Evolutionary conservation across 2,888 invertebrate species (phyloP).

Genomic region (Eilema sororculum): DNA sequence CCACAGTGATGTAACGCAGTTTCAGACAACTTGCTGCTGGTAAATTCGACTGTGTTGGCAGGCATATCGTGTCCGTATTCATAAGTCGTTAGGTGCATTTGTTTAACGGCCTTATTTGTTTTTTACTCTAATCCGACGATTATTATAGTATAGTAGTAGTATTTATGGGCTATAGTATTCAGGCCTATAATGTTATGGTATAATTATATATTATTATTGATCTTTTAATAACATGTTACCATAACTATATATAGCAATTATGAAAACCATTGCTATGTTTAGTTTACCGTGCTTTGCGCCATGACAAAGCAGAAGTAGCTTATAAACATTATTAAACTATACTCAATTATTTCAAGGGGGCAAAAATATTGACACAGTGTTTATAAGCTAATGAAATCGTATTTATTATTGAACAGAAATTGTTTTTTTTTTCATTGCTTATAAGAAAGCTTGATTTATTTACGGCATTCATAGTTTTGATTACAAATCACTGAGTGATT

Average conservation of each 20-base stretch:
- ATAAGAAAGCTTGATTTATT: constrained; percentile 29
- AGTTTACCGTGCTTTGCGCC: constrained; percentile 39
- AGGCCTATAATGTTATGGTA: constrained; percentile 37
- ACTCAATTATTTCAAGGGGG: constrained; percentile 24
- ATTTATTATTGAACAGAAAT: constrained; percentile 24
- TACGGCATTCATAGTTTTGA: constrained; percentile 29
- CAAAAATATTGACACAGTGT: constrained; percentile 33
- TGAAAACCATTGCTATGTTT: constrained; percentile 41
- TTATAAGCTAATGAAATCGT: constrained; percentile 27
- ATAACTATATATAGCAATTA: constrained; percentile 43
- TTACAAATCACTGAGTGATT: constrained; percentile 37
- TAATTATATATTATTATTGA: constrained; percentile 36
- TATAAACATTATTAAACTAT: constrained; percentile 20
- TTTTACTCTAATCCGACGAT: constrained; percentile 42
- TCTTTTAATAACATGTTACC: constrained; percentile 51
- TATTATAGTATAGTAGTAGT: constrained; percentile 40
- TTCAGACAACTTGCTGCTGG: constrained; percentile 79
- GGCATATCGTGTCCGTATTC: constrained; percentile 76
- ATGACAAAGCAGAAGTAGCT: constrained; percentile 42
- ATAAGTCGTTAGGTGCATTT: constrained; percentile 81
- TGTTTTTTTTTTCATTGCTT: constrained; percentile 18
- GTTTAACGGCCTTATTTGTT: constrained; percentile 61
- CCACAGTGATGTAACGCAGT: constrained; percentile 74
- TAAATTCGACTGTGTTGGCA: constrained; percentile 79
- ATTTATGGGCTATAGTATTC: constrained; percentile 33